A percentile compares a stretch with the other conserved stretches of the same genome.
Evolutionary conservation across 1,140 invertebrate species (phyloP).

Genomic region (Leptopilina clavipes): DNA sequence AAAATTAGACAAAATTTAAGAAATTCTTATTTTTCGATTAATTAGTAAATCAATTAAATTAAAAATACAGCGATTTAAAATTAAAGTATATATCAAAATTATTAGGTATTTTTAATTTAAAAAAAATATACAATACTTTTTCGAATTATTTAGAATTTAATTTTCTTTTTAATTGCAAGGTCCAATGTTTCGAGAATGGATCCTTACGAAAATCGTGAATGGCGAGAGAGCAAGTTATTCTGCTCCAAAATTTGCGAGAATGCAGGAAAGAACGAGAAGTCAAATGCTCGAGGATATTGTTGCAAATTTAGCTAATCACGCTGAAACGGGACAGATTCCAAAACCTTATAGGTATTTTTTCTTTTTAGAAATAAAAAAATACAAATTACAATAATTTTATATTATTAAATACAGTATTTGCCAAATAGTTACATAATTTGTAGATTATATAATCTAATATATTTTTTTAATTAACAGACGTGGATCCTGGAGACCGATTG

Average conservation of each 20-base stretch:
- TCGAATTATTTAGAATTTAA: constrained; percentile 13
- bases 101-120: neutral
- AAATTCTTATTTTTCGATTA: too few species aligned
- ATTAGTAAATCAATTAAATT: too few species aligned
- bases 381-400: too few species aligned
- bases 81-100: too few species aligned
- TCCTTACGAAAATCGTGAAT: constrained; percentile 97
- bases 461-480: constrained; percentile 73
- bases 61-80: too few species aligned
- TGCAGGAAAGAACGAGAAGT: constrained; percentile 92
- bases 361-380: constrained; percentile 15
- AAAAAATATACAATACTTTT: neutral
- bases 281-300: constrained; percentile 97
- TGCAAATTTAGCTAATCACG: constrained; percentile 94
- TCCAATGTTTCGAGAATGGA: constrained; percentile 90
- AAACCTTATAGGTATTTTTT: constrained; percentile 89
- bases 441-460: too few species aligned
- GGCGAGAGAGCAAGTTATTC: constrained; percentile 97
- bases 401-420: too few species aligned
- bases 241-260: constrained; percentile 95
- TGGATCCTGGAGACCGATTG: constrained; percentile 95
- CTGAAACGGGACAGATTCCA: constrained; percentile 95
- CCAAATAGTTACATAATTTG: too few species aligned
- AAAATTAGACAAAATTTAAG: too few species aligned
- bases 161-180: constrained; percentile 50